Base-by-base conservation (phyloP, 2,888 invertebrate genomes). In the Cordilura impudica region DNA sequence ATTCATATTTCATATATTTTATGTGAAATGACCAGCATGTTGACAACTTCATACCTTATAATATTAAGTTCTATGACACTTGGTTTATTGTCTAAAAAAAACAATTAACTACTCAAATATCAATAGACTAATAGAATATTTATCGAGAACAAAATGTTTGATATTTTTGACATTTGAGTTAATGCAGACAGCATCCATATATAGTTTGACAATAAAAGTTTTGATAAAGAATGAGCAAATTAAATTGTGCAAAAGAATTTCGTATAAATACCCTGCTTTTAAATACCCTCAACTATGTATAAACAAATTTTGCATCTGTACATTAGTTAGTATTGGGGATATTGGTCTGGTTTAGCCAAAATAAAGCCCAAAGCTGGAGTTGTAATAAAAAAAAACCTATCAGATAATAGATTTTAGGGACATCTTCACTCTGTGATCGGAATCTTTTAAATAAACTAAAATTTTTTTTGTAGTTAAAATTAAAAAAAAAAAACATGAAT, bases 61-160 rank as follows among this genome's bases (percentile, higher is more conserved):
- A 61, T 49, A 75, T 54, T 56, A 54, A 69, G 69, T 63, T 75
- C 69, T 49, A 43, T 61, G 75, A 75, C 75, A 75, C 69, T 63
- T 69, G 35, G 14, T 61, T 49, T 69, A 29, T 47, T 61, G 54
- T 61, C 69, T 63, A 69, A 23, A 60, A 45, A 63, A 47, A 49
- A 45, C 47, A 56, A 75, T 69, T 63, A 69, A 75, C 69, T 75
- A 29, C 21, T 56, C 4, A 49, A 63, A 70, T 58, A 63, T 63
- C 69, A 63, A 70, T 63, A 63, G 69, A 65, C 39, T 58, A 70
- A 63, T 61, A 54, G 7, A 69, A 61, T 54, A 67, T 74, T 60
- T 53, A 63, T 63, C 8, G 1, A 56, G 60, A 29, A 51, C 39
- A 19, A 43, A 76, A 70, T 70, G 23, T 49, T 39, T n/a, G 43